Conservation (phyloP, 2,797 vertebrate species). For the Sebastes elongatus region DNA sequence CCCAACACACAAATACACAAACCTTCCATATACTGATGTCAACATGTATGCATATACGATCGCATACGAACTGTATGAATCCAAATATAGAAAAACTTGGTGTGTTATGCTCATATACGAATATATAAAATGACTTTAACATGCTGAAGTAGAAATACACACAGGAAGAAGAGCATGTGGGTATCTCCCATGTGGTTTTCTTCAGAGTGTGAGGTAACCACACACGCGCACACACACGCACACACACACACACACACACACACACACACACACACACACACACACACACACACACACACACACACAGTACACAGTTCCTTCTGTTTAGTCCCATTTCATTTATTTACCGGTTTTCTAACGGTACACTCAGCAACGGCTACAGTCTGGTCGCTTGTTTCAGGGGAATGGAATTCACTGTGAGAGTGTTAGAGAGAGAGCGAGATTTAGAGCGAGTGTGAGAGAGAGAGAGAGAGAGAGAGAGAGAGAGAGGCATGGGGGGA, state of each 20-base stretch:
- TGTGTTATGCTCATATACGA: background rate
- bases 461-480: slow-evolving; percentile 25
- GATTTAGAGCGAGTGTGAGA: background rate
- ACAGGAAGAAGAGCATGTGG: slow-evolving; percentile 50
- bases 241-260: background rate
- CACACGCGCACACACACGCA: background rate
- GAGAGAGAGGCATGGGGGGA: background rate
- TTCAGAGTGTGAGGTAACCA: background rate
- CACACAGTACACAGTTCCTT: slow-evolving; percentile 25
- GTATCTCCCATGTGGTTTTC: slow-evolving; percentile 54
- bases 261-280: background rate
- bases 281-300: background rate
- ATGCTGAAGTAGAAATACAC: background rate
- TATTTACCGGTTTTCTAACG: slow-evolving; percentile 55
- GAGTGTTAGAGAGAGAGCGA: slow-evolving; percentile 58
- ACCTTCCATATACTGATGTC: background rate
- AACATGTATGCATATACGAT: background rate
- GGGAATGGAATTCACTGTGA: slow-evolving; percentile 81
- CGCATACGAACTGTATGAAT: background rate
- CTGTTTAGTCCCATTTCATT: slow-evolving; percentile 39
- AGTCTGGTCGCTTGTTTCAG: slow-evolving; percentile 80
- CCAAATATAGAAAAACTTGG: background rate
- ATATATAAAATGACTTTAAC: background rate
- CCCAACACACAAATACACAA: background rate
- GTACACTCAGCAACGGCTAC: slow-evolving; percentile 57